phyloP scores from a whole-genome alignment of 2,113 vertebrate species.

The Psittacula cyanocephala region DNA sequence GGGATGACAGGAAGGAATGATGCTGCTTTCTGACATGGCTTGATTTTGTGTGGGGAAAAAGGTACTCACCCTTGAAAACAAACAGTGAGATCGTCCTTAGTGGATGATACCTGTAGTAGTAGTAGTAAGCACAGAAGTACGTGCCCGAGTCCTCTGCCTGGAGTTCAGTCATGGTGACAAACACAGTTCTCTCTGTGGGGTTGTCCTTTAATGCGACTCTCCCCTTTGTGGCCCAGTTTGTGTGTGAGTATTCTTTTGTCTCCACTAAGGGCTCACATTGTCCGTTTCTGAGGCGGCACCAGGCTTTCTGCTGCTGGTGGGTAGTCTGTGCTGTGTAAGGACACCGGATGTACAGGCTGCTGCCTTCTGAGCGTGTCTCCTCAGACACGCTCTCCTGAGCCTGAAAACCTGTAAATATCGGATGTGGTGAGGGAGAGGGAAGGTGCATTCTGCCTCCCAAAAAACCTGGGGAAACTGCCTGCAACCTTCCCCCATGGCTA shows the following conservation, averaged over 20 bases:
- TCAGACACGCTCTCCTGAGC: no score
- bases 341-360: conserved; percentile 13
- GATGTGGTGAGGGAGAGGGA: not conserved
- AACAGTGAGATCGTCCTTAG: conserved; percentile 14
- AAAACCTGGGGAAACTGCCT: not conserved
- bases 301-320: not conserved
- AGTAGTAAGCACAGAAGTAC: conserved; percentile 16
- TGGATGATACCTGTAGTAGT: accelerated
- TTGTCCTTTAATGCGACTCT: not conserved
- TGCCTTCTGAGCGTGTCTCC: not conserved
- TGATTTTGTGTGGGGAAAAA: not conserved
- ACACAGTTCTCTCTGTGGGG: accelerated
- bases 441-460: not conserved
- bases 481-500: accelerated
- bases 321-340: not conserved
- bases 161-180: conserved; percentile 48
- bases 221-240: accelerated
- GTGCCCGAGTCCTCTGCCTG: conserved; percentile 49
- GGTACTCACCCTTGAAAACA: conserved; percentile 66
- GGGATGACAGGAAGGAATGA: not conserved
- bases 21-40: not conserved
- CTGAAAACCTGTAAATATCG: conserved; percentile 19
- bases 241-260: accelerated
- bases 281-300: accelerated
- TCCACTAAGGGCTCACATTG: accelerated